Evolutionary conservation across 92 coral and sea anemone genomes (phyloP).

Genomic region (Heliopora coerulea): DNA sequence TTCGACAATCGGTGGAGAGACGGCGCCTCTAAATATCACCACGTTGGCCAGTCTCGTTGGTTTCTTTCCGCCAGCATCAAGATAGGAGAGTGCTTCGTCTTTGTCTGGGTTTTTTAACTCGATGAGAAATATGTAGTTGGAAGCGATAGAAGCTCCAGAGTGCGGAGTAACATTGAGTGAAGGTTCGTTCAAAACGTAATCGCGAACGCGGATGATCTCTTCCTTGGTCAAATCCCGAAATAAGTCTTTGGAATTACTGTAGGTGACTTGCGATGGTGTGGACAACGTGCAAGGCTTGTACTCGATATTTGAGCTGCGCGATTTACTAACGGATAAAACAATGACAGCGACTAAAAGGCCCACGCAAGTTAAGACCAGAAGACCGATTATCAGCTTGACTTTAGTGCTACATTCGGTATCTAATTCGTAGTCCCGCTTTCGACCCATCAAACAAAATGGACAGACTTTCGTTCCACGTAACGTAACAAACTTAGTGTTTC

Average conservation of each 20-base stretch:
- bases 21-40: constrained; percentile 58
- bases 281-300: not conserved
- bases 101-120: constrained; percentile 57
- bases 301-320: not conserved
- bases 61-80: constrained; percentile 41
- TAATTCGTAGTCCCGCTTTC: too few relatives aligned
- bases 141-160: constrained; percentile 38
- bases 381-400: not conserved
- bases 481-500: too few relatives aligned
- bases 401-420: not conserved
- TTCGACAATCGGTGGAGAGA: constrained; percentile 48
- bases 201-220: constrained; percentile 47
- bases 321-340: constrained; percentile 39
- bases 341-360: constrained; percentile 43
- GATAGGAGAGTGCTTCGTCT: constrained; percentile 49
- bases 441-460: too few relatives aligned
- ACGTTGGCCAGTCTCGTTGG: constrained; percentile 61
- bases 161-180: constrained; percentile 48
- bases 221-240: constrained; percentile 53
- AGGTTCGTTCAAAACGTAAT: constrained; percentile 51
- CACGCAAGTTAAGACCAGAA: constrained; percentile 26
- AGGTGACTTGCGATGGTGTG: not conserved
- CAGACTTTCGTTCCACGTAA: too few relatives aligned
- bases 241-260: constrained; percentile 44
- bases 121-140: constrained; percentile 58